phyloP scores from a whole-genome alignment of 1,140 invertebrate species.

The Drosophila erecta region DNA sequence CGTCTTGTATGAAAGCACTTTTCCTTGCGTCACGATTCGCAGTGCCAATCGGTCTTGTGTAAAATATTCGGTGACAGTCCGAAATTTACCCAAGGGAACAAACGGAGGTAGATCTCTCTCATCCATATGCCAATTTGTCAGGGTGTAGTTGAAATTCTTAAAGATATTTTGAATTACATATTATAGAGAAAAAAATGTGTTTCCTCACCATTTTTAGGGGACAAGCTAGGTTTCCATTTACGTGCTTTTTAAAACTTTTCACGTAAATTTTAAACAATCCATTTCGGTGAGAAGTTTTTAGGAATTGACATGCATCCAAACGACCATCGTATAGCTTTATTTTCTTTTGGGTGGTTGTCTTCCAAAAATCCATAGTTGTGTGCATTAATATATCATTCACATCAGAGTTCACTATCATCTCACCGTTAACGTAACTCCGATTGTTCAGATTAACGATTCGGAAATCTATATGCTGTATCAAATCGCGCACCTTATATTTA shows the following conservation, averaged over 20 bases:
- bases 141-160: conserved; percentile 48
- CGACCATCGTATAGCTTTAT: conserved; percentile 37
- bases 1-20: conserved; percentile 5
- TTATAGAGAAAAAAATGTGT: neutral
- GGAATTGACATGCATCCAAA: conserved; percentile 39
- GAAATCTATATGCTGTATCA: conserved; percentile 20
- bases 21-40: conserved; percentile 12
- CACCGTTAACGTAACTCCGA: conserved; percentile 13
- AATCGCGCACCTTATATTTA: conserved; percentile 1
- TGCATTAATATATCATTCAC: conserved; percentile 18
- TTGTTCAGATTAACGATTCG: conserved; percentile 17
- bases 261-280: conserved; percentile 36
- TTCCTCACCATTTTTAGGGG: conserved; percentile 33
- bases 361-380: conserved; percentile 35
- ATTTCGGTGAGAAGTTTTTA: conserved; percentile 35
- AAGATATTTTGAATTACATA: neutral
- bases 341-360: conserved; percentile 12
- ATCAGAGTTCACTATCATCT: conserved; percentile 13
- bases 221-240: conserved; percentile 22
- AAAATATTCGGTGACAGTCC: conserved; percentile 28
- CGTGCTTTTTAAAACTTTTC: conserved; percentile 26
- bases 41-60: conserved; percentile 9
- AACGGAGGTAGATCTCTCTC: conserved; percentile 40
- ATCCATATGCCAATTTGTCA: conserved; percentile 41
- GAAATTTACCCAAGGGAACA: conserved; percentile 39